Evolutionary conservation across 2,888 invertebrate genomes (phyloP).

Genomic region (Alcis repandata): DNA sequence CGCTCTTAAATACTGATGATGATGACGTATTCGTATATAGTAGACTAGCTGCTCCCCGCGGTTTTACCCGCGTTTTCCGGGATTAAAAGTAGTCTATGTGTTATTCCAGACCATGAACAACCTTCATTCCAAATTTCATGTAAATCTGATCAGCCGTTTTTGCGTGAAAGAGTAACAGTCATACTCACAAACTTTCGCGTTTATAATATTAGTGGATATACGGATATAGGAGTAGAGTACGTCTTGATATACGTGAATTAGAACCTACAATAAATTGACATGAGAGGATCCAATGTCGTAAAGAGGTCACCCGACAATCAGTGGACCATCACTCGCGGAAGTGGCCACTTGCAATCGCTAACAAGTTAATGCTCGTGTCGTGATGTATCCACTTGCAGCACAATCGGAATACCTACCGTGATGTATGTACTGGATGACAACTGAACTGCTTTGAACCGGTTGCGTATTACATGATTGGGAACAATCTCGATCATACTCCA

Average conservation of each 20-base stretch:
- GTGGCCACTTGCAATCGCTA: constrained; percentile 52
- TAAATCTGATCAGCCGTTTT: too few species aligned
- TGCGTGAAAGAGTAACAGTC: too few species aligned
- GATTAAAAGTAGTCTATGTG: too few species aligned
- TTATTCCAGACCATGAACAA: too few species aligned
- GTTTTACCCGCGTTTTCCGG: too few species aligned
- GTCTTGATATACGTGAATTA: background rate
- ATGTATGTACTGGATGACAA: constrained; percentile 10
- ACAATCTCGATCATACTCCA: background rate
- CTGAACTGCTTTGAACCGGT: constrained; percentile 1
- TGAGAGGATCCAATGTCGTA: constrained; percentile 21
- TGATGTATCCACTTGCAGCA: constrained; percentile 34
- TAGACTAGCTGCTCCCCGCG: too few species aligned
- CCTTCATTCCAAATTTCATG: too few species aligned
- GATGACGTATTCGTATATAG: too few species aligned
- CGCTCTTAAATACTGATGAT: too few species aligned
- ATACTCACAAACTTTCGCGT: too few species aligned
- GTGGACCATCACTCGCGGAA: constrained; percentile 53
- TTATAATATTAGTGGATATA: too few species aligned
- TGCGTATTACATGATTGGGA: background rate
- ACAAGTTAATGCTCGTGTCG: constrained; percentile 50
- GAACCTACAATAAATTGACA: background rate
- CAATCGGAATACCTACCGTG: constrained; percentile 19
- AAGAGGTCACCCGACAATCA: constrained; percentile 44
- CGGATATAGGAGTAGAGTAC: too few species aligned